Evolutionary conservation across 2,888 invertebrate species (phyloP), one percentile per base, ranked within the genome.

Genomic region (Allacma fusca): DNA sequence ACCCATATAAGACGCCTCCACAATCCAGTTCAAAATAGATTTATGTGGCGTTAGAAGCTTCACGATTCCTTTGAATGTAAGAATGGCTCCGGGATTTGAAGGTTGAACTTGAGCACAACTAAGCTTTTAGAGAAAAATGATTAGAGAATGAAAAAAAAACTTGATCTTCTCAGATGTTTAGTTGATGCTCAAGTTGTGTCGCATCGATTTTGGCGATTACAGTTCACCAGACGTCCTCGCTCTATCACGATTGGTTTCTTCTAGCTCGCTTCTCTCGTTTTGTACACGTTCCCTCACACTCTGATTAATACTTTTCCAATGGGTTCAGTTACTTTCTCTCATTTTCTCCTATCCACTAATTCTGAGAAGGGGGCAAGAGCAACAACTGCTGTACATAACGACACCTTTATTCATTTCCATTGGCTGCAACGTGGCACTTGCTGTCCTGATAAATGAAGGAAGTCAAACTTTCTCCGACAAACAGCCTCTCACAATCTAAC

Each of bases 141-240:
- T 16, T 28, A 65, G 4, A 34, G 34, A 4, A 34, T 34, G 9
- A 34, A 34, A 34, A 34, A 34, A 34, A 34, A 34, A 34, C 5
- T 13, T 62, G 26, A 62, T 26, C 62, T 23, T 26, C 28, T 64
- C 64, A 64, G 26, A 64, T 64, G 68, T 43, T 68, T 26, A 44
- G 71, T 71, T 43, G 71, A 71, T 71, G 71, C 26, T 71, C 71
- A 71, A 44, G 71, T 71, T 26, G 23, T 24, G 65, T 59, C 59
- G 65, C 71, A 71, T 71, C 71, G 71, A 71, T 43, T 71, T 71
- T 44, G 44, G 23, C 71, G 71, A 71, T 71, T 71, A 71, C 71
- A 40, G 43, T 43, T 34, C 43, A 34, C 69, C 43, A 23, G 50
- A 9, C 23, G 24, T 26, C 26, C 43, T 16, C 13, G 21, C 12